Conservation (phyloP, 2,797 vertebrate genomes). For the Enteromius treurensis region DNA sequence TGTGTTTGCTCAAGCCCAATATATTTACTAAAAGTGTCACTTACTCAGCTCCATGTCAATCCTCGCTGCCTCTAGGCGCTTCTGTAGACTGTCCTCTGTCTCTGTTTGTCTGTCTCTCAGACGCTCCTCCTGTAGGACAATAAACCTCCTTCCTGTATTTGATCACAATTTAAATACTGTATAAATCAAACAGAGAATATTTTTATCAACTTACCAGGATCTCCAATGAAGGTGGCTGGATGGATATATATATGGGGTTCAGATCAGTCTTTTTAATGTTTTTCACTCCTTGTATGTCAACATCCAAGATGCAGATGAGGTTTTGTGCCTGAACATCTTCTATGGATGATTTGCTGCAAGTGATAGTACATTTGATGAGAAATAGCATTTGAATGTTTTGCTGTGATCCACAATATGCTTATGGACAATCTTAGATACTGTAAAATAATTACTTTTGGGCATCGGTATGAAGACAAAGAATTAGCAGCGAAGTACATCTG, state of each 20-base stretch:
- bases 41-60: conserved; percentile 93
- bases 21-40: conserved; percentile 56
- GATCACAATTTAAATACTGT: neutral
- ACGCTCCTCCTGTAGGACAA: conserved; percentile 83
- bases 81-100: conserved; percentile 89
- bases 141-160: neutral
- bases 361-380: neutral
- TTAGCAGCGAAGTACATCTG: neutral
- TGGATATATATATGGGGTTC: conserved; percentile 91
- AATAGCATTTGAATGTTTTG: neutral
- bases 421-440: neutral
- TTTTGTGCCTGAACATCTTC: conserved; percentile 90
- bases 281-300: conserved; percentile 95
- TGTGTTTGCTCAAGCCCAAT: neutral
- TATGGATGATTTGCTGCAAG: conserved; percentile 88
- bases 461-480: too few species aligned
- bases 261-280: conserved; percentile 95
- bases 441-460: neutral
- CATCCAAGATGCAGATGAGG: conserved; percentile 93
- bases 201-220: conserved; percentile 81
- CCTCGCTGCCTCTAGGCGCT: conserved; percentile 83
- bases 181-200: neutral
- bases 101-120: conserved; percentile 90
- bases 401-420: neutral
- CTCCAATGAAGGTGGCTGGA: conserved; percentile 92